Evolutionary conservation across 2,888 invertebrate species (phyloP).

Genomic region (Microchrysa polita): DNA sequence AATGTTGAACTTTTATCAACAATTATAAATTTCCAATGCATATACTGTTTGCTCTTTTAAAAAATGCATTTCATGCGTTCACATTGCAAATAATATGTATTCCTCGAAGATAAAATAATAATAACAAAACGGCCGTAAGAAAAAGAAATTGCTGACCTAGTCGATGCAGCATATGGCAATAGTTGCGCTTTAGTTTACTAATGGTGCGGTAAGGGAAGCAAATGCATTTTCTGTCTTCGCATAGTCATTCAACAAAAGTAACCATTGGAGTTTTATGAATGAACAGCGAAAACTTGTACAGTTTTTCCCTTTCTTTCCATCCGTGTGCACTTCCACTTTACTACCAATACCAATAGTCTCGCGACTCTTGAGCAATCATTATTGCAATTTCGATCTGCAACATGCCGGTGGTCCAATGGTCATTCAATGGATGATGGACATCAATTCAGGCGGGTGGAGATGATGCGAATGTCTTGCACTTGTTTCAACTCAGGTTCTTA

Average conservation of each 20-base stretch:
- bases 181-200: neutral
- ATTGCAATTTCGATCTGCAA: neutral
- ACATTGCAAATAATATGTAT: too few species aligned
- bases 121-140: conserved; percentile 32
- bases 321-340: conserved; percentile 26
- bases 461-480: neutral
- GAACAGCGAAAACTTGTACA: conserved; percentile 42
- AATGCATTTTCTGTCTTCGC: neutral
- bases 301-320: conserved; percentile 26
- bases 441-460: neutral
- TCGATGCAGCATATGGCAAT: conserved; percentile 16
- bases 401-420: conserved; percentile 28
- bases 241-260: conserved; percentile 17
- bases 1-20: too few species aligned
- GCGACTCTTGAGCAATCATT: neutral
- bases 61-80: too few species aligned
- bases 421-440: neutral
- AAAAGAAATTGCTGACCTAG: conserved; percentile 43
- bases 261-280: conserved; percentile 41
- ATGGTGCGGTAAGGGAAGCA: conserved; percentile 25
- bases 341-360: neutral
- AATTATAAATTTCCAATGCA: too few species aligned
- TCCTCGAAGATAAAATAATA: neutral
- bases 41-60: too few species aligned
- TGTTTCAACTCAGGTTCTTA: too few species aligned